phyloP scores from a whole-genome alignment of 2,113 vertebrate genomes.

The Seriola dumerili region DNA sequence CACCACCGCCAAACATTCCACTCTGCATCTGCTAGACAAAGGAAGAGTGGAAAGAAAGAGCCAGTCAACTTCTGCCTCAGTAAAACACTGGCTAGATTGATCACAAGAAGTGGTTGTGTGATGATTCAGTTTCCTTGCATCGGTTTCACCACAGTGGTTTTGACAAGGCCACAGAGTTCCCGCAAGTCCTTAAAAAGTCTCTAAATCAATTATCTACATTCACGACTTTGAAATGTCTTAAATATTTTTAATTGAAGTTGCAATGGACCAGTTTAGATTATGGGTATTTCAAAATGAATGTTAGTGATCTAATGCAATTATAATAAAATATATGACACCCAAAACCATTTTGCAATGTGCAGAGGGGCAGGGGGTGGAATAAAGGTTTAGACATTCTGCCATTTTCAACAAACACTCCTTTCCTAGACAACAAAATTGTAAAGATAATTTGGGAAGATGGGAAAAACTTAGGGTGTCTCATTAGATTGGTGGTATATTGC shows the following conservation, averaged over 20 bases:
- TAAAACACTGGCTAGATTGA: not conserved
- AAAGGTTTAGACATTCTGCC: not conserved
- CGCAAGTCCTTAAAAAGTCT: not conserved
- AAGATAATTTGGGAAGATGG: not conserved
- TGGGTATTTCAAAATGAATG: too few relatives aligned
- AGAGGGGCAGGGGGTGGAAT: not conserved
- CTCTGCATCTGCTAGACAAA: slow-evolving; percentile 89
- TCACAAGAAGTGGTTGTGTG: not conserved
- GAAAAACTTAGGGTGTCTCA: not conserved
- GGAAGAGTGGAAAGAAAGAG: slow-evolving; percentile 84
- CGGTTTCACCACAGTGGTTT: too few relatives aligned
- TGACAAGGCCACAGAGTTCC: too few relatives aligned
- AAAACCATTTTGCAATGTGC: not conserved
- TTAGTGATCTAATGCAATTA: too few relatives aligned
- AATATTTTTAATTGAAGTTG: too few relatives aligned
- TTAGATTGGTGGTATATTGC: not conserved
- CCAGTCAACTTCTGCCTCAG: not conserved
- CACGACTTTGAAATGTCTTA: too few relatives aligned
- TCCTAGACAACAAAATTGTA: not conserved
- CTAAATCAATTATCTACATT: too few relatives aligned
- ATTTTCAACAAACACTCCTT: not conserved
- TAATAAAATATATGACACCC: too few relatives aligned
- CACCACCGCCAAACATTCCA: slow-evolving; percentile 97
- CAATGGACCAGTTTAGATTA: too few relatives aligned
- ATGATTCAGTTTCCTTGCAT: too few relatives aligned